phyloP scores from a whole-genome alignment of 2,888 invertebrate genomes.

The Neoaliturus tenellus region DNA sequence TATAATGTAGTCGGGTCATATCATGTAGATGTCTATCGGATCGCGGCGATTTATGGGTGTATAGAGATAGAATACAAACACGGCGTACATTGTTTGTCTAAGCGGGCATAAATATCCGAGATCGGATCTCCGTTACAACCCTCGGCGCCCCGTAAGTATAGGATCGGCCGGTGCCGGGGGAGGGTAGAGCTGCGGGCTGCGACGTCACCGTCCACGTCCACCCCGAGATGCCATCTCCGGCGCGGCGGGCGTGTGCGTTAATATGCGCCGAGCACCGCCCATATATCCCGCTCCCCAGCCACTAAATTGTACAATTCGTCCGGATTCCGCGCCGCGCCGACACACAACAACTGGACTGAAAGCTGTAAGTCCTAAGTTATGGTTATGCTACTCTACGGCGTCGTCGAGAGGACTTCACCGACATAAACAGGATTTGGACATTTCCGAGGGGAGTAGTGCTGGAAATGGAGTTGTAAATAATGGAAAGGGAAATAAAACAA shows the following conservation, averaged over 20 bases:
- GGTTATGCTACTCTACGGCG: constrained; percentile 43
- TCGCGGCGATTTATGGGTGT: constrained; percentile 31
- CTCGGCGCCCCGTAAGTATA: constrained; percentile 23
- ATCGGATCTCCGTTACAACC: constrained; percentile 32
- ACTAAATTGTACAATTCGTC: constrained; percentile 48
- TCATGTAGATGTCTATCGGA: constrained; percentile 44
- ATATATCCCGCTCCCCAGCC: constrained; percentile 38
- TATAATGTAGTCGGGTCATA: constrained; percentile 47
- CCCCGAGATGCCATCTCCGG: constrained; percentile 28
- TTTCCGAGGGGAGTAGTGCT: constrained; percentile 18
- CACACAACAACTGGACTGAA: neutral
- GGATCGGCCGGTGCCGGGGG: constrained; percentile 30
- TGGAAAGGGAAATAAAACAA: constrained; percentile 17
- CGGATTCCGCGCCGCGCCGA: constrained; percentile 31
- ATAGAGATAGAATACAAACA: constrained; percentile 50
- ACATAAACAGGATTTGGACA: constrained; percentile 48
- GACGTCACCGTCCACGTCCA: too few relatives aligned
- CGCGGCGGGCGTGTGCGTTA: constrained; percentile 38
- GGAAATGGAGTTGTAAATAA: constrained; percentile 35
- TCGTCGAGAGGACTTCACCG: neutral
- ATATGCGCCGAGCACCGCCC: constrained; percentile 42
- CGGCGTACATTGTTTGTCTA: constrained; percentile 40
- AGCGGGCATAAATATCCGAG: constrained; percentile 45
- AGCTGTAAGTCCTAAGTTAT: constrained; percentile 37
- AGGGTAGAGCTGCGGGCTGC: neutral